These are phyloP conservation scores for Atherinosoma microstoma DNA, from an alignment of 2,797 vertebrate species.

Conservation along the genomic window DNA sequence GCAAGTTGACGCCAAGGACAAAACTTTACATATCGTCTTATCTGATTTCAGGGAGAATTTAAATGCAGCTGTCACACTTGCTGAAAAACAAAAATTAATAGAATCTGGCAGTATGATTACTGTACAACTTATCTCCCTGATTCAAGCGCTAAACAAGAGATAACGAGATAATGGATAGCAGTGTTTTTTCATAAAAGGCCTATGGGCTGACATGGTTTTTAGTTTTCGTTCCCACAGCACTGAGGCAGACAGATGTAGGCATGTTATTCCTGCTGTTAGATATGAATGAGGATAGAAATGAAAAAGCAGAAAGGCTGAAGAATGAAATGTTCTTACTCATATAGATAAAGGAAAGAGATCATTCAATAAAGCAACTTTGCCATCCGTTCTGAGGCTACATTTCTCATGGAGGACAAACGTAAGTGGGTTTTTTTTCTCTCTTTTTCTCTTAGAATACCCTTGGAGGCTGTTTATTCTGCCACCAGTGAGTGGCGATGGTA, in stretches of 20 bases:
- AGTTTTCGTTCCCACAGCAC: constrained; percentile 39
- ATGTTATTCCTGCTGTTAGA: constrained; percentile 64
- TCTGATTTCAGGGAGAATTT: constrained; percentile 17
- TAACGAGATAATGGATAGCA: constrained; percentile 68
- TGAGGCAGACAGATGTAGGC: constrained; percentile 35
- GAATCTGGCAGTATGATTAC: constrained; percentile 65
- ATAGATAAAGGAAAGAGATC: constrained; percentile 35
- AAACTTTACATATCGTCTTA: constrained; percentile 18
- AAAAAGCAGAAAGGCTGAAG: constrained; percentile 31
- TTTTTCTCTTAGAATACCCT: background rate
- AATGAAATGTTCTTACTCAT: constrained; percentile 17
- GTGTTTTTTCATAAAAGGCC: constrained; percentile 35
- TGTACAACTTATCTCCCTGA: constrained; percentile 45
- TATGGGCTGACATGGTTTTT: constrained; percentile 37
- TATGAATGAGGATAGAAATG: constrained; percentile 30
- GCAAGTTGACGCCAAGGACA: constrained; percentile 25
- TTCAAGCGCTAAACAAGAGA: constrained; percentile 58
- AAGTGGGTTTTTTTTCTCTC: constrained; percentile 9
- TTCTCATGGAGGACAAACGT: constrained; percentile 16
- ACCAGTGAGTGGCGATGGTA: constrained; percentile 10
- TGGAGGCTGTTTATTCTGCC: constrained; percentile 11
- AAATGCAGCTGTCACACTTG: constrained; percentile 28
- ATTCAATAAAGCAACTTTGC: constrained; percentile 32
- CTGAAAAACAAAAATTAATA: constrained; percentile 58
- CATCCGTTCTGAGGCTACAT: constrained; percentile 18